Conservation (phyloP, 2,113 vertebrate species). For the Engraulis encrasicolus region DNA sequence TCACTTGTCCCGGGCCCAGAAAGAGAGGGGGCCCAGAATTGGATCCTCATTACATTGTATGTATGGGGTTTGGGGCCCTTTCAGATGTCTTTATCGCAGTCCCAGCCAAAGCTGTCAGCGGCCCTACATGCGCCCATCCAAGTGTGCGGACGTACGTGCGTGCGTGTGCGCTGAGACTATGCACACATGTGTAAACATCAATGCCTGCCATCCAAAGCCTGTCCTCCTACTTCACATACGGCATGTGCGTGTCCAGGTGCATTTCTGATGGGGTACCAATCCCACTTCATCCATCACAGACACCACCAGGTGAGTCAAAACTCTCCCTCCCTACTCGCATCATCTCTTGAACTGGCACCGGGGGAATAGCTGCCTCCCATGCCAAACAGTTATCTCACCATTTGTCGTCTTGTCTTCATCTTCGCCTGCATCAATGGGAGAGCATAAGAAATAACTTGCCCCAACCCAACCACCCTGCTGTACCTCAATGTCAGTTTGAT, state of each 20-base stretch:
- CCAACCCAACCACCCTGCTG: background rate
- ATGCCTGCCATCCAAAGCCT: conserved; percentile 40
- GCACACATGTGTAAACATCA: conserved; percentile 48
- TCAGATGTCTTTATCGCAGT: too few relatives aligned
- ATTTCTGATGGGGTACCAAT: background rate
- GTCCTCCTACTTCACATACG: background rate
- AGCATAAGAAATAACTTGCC: background rate
- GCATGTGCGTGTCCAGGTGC: too few relatives aligned
- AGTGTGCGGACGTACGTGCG: too few relatives aligned
- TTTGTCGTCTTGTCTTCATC: background rate
- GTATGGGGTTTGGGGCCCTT: too few relatives aligned
- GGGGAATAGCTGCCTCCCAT: background rate
- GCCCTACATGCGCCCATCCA: too few relatives aligned
- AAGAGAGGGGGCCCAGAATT: too few relatives aligned
- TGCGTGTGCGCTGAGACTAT: too few relatives aligned
- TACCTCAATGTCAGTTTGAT: background rate
- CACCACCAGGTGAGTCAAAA: background rate
- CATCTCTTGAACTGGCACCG: background rate
- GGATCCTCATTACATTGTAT: too few relatives aligned
- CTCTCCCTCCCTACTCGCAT: background rate
- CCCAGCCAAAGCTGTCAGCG: too few relatives aligned
- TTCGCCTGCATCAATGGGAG: background rate
- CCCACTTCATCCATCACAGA: background rate
- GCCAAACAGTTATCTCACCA: background rate
- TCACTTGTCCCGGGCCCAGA: too few relatives aligned